Evolutionary conservation across 2,113 vertebrate species (phyloP), one percentile per base, ranked within the genome.

Genomic region (Bucco capensis): DNA sequence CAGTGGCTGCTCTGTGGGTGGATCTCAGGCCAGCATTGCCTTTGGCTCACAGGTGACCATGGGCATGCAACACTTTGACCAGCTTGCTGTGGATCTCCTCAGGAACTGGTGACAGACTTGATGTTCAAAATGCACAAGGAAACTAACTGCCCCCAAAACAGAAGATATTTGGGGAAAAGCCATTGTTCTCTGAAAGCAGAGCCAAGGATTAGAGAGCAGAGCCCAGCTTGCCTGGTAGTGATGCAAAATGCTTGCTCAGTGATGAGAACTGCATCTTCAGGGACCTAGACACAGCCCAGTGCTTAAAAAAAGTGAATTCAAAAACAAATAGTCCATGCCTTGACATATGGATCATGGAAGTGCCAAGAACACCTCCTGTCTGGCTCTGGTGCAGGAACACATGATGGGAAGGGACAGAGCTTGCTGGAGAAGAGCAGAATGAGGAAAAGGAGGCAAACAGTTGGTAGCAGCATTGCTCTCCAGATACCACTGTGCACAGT

Each of bases 281-380:
- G 27, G 93, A 84, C 7, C 25, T 60, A 84, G 76, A 44, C 10
- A 57, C 9, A 89, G 58, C 19, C 42, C 11, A 51, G 83, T 90
- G 40, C 37, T 86, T 58, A 31, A 54, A 53, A 73, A 73, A 53
- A 53, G 30, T 30, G 28, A 53, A 31, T 54, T n/a, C n/a, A 38
- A 67, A 25, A 7, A 28, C 9, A 23, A 22, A 30, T 21, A 40
- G 46, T 89, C 31, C 61, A 44, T 69, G 38, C 27, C n/a, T 83
- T 92, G 84, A 83, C 94, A 95, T 94, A 94, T 80, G 92, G 93
- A 83, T 92, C 51, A 17, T 62, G 24, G 44, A 87, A 76, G 65
- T 95, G 94, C 93, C 96, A 96, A 92, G 60, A 80, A 90, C 51
- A 82, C 28, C 49, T 85, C 44, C 60, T 88, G 30, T 74, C 84